Conservation (phyloP, 2,113 vertebrate species). For the Platycercus adscitus region DNA sequence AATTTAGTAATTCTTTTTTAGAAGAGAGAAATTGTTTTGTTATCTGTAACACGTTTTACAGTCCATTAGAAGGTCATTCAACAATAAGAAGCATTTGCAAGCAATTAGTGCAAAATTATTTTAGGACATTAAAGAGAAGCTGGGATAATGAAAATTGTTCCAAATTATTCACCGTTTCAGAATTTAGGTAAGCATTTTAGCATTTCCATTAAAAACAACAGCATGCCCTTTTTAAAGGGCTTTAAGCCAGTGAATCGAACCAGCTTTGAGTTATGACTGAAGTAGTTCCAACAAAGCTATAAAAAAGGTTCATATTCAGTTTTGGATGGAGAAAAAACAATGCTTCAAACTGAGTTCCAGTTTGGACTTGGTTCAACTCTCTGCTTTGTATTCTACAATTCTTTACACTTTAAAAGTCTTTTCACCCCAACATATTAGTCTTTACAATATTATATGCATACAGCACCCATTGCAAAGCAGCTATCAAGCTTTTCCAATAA, state of each 20-base stretch:
- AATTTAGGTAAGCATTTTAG: conserved; percentile 27
- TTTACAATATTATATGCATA: background rate
- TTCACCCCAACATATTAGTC: background rate
- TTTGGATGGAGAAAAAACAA: conserved; percentile 48
- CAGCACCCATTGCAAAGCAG: background rate
- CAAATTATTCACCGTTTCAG: background rate
- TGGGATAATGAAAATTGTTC: background rate
- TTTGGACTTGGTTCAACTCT: conserved; percentile 25
- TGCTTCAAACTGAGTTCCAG: conserved; percentile 37
- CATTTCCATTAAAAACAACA: conserved; percentile 12
- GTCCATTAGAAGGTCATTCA: background rate
- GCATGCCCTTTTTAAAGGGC: background rate
- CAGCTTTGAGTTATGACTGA: conserved; percentile 1
- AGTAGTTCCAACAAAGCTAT: conserved; percentile 21
- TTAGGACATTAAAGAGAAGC: background rate
- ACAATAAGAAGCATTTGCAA: conserved; percentile 5
- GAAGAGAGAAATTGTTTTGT: background rate
- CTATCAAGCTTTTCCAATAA: background rate
- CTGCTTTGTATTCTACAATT: background rate
- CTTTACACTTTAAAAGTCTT: background rate
- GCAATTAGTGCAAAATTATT: background rate
- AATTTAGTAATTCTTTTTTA: background rate
- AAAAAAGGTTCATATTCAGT: conserved; percentile 35
- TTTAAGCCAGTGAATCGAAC: conserved; percentile 2
- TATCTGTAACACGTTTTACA: background rate